phyloP scores from a whole-genome alignment of 2,888 invertebrate species.

The Plebejus anna region DNA sequence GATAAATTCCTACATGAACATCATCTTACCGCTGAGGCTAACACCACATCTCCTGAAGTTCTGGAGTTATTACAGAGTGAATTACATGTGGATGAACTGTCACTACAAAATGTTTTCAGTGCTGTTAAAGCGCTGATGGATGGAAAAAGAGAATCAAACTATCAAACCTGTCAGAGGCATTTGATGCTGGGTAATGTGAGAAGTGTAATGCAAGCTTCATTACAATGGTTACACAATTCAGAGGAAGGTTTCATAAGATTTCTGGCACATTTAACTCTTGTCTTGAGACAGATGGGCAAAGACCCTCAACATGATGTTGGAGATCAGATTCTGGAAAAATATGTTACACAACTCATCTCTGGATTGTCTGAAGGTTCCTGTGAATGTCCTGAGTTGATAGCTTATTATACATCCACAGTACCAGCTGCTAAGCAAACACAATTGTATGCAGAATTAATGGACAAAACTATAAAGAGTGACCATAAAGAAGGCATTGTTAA shows the following conservation, averaged over 20 bases:
- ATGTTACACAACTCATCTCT: constrained; percentile 85
- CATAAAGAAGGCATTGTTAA: constrained; percentile 83
- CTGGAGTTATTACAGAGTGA: constrained; percentile 65
- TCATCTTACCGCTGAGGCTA: constrained; percentile 67
- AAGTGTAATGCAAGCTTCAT: constrained; percentile 85
- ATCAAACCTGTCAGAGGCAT: constrained; percentile 90
- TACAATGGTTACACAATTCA: constrained; percentile 81
- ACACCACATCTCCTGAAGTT: constrained; percentile 63
- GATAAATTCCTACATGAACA: constrained; percentile 82
- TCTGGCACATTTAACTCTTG: constrained; percentile 90
- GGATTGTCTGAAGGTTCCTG: constrained; percentile 67
- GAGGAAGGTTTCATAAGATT: constrained; percentile 85
- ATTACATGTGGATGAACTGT: constrained; percentile 58
- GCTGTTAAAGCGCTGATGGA: constrained; percentile 70
- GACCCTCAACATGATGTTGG: constrained; percentile 84
- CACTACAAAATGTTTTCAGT: constrained; percentile 66
- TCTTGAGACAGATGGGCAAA: constrained; percentile 89
- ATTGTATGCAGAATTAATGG: constrained; percentile 85
- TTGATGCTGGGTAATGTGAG: constrained; percentile 91
- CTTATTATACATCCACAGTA: constrained; percentile 91
- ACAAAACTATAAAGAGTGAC: constrained; percentile 82
- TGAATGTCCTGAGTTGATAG: constrained; percentile 88
- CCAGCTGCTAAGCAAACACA: constrained; percentile 75
- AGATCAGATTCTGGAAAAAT: constrained; percentile 87
- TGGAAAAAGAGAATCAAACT: constrained; percentile 82